These are phyloP conservation scores for Lepas anatifera DNA, from an alignment of 2,888 invertebrate genomes.

Conservation along the genomic window DNA sequence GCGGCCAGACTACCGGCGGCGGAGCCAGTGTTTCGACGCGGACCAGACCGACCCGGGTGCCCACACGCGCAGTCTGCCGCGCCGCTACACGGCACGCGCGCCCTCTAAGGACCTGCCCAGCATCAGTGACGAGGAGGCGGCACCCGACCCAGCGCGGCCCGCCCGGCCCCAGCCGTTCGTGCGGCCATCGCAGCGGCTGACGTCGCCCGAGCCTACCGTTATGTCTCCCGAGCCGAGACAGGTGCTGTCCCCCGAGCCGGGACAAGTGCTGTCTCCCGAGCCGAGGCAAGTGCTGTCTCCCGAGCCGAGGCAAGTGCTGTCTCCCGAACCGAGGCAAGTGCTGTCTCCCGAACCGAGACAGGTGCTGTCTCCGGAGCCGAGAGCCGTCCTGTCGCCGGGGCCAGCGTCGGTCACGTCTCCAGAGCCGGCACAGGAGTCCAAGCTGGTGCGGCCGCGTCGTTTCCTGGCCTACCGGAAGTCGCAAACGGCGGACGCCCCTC, in stretches of 20 bases:
- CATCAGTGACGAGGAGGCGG: background rate
- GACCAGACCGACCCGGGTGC: background rate
- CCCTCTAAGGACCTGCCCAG: constrained; percentile 6
- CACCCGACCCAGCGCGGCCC: background rate
- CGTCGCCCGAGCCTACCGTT: too few relatives aligned
- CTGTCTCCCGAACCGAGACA: too few relatives aligned
- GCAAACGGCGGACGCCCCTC: background rate
- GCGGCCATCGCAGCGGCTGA: background rate
- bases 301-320: background rate
- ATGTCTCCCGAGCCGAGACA: too few relatives aligned
- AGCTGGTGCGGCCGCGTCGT: background rate
- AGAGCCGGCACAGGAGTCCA: too few relatives aligned
- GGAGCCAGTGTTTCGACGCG: background rate
- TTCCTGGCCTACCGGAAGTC: constrained; percentile 7
- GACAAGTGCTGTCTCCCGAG: too few relatives aligned
- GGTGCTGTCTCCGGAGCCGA: too few relatives aligned
- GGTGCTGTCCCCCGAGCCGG: background rate
- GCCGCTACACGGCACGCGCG: background rate
- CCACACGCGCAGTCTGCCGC: background rate
- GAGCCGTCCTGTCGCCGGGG: too few relatives aligned
- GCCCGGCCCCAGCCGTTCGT: background rate
- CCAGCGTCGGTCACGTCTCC: background rate
- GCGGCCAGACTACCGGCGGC: background rate
- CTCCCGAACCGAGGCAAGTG: background rate
- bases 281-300: too few relatives aligned